A percentile compares a stretch with the other conserved stretches of the same genome.
Conservation (phyloP, 2,888 invertebrate species). For the Thelaira solivaga region DNA sequence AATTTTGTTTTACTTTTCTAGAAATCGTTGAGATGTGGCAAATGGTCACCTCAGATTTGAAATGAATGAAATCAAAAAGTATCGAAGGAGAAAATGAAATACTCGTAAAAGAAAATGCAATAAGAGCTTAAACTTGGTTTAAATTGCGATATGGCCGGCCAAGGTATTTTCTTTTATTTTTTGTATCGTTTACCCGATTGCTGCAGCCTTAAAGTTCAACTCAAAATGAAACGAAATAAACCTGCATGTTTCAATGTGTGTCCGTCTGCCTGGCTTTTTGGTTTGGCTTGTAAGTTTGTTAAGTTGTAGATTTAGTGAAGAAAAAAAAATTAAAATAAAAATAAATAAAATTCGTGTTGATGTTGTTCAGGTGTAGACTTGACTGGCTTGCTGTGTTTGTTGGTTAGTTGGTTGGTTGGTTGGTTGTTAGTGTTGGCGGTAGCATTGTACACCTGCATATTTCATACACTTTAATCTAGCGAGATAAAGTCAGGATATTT, state of each 20-base stretch:
- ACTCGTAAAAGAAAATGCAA: no score
- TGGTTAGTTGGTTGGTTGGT: no score
- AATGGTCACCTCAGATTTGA: constrained; percentile 26
- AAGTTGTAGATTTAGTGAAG: constrained; percentile 20
- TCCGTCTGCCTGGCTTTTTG: background rate
- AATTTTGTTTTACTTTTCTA: background rate
- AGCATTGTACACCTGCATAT: constrained; percentile 58
- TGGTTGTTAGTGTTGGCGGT: constrained; percentile 43
- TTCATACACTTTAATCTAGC: constrained; percentile 48
- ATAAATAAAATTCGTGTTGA: constrained; percentile 5
- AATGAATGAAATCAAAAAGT: background rate
- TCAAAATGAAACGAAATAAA: constrained; percentile 45
- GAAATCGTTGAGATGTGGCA: background rate
- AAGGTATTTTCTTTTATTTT: constrained; percentile 53
- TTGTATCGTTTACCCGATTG: constrained; percentile 44
- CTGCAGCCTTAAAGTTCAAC: constrained; percentile 44
- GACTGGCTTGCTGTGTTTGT: no score
- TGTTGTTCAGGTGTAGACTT: constrained; percentile 44
- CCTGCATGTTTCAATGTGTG: constrained; percentile 29
- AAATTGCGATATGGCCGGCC: constrained; percentile 17
- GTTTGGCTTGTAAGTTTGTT: constrained; percentile 9
- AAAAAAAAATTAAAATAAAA: constrained; percentile 5
- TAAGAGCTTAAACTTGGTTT: constrained; percentile 13
- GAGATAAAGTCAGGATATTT: constrained; percentile 70
- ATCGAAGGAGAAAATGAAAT: no score